phyloP scores from a whole-genome alignment of 2,888 invertebrate genomes.

The Andrena dorsata region DNA sequence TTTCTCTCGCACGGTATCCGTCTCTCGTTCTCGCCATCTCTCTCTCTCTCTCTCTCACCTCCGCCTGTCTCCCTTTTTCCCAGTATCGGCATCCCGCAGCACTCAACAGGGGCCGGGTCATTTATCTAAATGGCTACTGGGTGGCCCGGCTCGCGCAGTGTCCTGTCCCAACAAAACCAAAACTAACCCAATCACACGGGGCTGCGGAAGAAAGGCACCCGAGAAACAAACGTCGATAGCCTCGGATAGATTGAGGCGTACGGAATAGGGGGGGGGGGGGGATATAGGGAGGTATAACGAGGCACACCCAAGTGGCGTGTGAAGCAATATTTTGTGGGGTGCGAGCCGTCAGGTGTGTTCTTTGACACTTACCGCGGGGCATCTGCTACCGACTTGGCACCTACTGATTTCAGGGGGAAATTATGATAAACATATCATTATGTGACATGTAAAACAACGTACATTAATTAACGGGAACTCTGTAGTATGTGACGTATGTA shows the following conservation, averaged over 20 bases:
- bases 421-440: too few species aligned
- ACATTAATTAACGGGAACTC: too few species aligned
- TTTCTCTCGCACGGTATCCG: constrained; percentile 19
- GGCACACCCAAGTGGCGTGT: too few species aligned
- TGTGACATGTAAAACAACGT: too few species aligned
- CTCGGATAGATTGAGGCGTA: constrained; percentile 54
- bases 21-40: constrained; percentile 1
- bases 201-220: constrained; percentile 52
- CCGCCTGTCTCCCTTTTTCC: constrained; percentile 22
- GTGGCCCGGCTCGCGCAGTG: constrained; percentile 77
- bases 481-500: too few species aligned
- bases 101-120: constrained; percentile 81
- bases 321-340: too few species aligned
- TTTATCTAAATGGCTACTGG: constrained; percentile 84
- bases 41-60: not conserved
- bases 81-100: constrained; percentile 77
- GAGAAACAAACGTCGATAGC: constrained; percentile 62
- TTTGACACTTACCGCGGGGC: too few species aligned
- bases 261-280: not conserved
- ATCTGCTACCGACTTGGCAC: too few species aligned
- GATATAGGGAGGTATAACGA: not conserved
- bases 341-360: too few species aligned
- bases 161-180: constrained; percentile 77
- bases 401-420: too few species aligned
- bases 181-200: constrained; percentile 79